Conservation (phyloP, 1,140 invertebrate genomes). For the Antheraea pernyi region DNA sequence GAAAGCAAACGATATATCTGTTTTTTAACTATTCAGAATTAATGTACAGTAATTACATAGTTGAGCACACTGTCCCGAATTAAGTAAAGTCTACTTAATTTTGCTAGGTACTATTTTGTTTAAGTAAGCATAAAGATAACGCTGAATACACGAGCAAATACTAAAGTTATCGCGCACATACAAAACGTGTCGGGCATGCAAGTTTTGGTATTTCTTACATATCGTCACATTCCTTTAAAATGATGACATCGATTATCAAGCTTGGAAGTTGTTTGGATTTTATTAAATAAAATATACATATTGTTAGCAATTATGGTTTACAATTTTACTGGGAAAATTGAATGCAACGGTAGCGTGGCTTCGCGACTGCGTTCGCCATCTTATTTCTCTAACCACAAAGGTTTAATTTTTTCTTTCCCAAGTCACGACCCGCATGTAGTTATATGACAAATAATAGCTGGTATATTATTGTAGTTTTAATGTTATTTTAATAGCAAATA, state of each 20-base stretch:
- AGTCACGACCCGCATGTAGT: conserved; percentile 47
- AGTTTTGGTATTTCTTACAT: conserved; percentile 6
- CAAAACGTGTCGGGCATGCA: conserved; percentile 40
- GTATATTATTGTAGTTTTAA: conserved; percentile 40
- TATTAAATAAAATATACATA: not conserved
- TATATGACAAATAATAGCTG: conserved; percentile 37
- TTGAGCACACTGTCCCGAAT: no score
- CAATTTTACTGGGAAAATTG: conserved; percentile 10
- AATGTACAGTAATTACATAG: not conserved
- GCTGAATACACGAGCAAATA: conserved; percentile 5
- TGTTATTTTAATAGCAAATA: not conserved
- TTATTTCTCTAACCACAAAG: conserved; percentile 50
- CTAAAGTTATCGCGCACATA: conserved; percentile 6
- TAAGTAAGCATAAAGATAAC: conserved; percentile 8
- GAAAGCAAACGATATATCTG: no score
- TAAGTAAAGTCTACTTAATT: not conserved
- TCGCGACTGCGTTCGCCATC: conserved; percentile 18
- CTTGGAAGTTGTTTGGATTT: not conserved
- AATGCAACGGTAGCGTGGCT: conserved; percentile 16
- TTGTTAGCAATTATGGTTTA: not conserved
- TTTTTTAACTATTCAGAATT: conserved; percentile 17
- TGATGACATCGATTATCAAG: conserved; percentile 23
- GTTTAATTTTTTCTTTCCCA: conserved; percentile 43
- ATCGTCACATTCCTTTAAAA: conserved; percentile 53
- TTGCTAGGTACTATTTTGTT: not conserved